Evolutionary conservation across 2,797 vertebrate species (phyloP).

Genomic region (Iguana delicatissima): DNA sequence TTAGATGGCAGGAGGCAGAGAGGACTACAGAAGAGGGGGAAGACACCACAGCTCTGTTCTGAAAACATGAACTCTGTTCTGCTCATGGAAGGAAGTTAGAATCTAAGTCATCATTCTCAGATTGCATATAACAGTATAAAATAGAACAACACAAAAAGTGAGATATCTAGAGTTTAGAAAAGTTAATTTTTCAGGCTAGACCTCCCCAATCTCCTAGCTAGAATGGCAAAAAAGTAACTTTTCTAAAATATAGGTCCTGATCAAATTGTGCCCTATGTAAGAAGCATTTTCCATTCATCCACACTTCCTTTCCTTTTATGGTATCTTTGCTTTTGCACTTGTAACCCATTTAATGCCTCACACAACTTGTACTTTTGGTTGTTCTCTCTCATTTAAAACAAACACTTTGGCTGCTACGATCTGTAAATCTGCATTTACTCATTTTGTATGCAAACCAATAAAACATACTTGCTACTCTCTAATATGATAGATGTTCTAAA

Average conservation of each 20-base stretch:
- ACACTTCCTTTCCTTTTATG: no score
- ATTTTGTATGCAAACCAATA: background rate
- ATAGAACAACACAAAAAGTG: background rate
- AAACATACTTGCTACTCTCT: background rate
- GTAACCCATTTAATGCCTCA: background rate
- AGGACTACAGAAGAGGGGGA: background rate
- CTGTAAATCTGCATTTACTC: background rate
- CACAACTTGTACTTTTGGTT: background rate
- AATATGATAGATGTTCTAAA: background rate
- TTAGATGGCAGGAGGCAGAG: background rate
- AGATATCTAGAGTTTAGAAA: no score
- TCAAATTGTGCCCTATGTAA: background rate
- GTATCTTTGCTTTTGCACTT: no score
- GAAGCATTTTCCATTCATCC: background rate
- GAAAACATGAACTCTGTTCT: background rate
- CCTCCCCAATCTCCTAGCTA: no score
- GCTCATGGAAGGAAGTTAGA: background rate
- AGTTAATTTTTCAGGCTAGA: no score
- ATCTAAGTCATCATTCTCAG: background rate
- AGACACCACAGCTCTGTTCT: background rate
- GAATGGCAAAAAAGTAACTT: no score
- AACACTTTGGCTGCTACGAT: background rate
- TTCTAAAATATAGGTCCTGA: background rate
- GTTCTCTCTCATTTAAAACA: background rate
- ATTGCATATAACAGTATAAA: background rate